Evolutionary conservation across 2,797 vertebrate species (phyloP), one percentile per base, ranked within the genome.

Genomic region (Spinus pinus): DNA sequence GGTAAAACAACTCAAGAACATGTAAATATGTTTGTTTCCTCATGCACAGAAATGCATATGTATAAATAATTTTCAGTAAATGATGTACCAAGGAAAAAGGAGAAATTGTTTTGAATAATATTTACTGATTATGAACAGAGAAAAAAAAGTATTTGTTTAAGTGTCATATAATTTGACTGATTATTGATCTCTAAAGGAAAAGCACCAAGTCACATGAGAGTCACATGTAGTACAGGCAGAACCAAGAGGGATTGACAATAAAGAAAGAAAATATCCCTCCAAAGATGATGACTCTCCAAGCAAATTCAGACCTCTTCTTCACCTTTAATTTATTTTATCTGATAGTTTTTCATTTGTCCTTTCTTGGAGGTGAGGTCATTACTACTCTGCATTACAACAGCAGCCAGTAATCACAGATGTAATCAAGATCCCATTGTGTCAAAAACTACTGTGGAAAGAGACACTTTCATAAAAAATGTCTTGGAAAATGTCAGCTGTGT

Each of bases 281-380:
- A 72, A 88, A 81, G 53, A 81, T 35, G 28, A 54, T 49, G 42
- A 62, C 30, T 58, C 4, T 33, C 23, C 66, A 90, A 81, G 47
- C 15, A 83, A 72, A 81, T 79, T 56, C 57, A 72, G 37, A 41
- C 14, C 2, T 47, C 20, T 56, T 91, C 41, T 64, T 87, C 46
- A 89, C 24, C 31, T 81, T 72, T 89, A 80, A 78, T 93, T 83
- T 88, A 57, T 83, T 91, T 94, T 86, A 84, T 88, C 66, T 79
- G 77, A 69, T 78, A 72, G 58, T 56, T 90, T 87, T 95, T 96
- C 67, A 86, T 71, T 81, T 93, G 72, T 81, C 47, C n/a, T 73
- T 47, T 71, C 57, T 47, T 56, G 27, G 47, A 69, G 46, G 20
- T 75, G 39, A 71, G 50, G 51, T 90, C 73, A 35, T 83, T 81